phyloP scores from a whole-genome alignment of 2,797 vertebrate genomes.

The Strix occidentalis region DNA sequence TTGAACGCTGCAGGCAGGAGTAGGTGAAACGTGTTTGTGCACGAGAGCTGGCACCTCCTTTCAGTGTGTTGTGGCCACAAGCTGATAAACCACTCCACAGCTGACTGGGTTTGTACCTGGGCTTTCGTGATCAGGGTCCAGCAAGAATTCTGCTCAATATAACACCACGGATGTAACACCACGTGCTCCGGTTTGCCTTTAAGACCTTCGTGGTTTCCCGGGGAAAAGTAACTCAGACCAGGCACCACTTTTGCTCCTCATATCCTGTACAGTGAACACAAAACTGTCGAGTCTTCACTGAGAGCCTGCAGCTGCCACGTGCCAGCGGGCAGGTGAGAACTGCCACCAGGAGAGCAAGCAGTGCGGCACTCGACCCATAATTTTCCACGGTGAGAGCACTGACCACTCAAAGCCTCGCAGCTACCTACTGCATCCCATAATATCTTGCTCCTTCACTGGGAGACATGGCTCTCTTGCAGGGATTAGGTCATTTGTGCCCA shows the following conservation, averaged over 20 bases:
- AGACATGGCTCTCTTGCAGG: neutral
- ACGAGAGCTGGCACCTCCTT: neutral
- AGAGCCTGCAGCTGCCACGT: neutral
- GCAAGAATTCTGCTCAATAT: neutral
- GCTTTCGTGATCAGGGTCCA: neutral
- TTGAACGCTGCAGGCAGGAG: accelerated
- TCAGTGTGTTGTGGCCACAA: neutral
- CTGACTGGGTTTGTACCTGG: neutral
- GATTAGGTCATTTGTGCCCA: neutral
- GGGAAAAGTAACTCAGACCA: neutral
- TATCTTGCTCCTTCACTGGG: neutral
- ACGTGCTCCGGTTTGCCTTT: neutral
- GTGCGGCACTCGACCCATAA: accelerated
- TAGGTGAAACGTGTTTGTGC: neutral
- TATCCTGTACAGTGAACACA: accelerated
- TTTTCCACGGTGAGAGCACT: neutral
- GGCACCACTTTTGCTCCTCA: neutral
- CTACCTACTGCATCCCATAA: neutral
- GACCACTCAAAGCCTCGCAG: neutral
- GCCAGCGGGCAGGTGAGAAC: neutral
- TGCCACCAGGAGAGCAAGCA: accelerated
- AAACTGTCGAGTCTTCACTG: accelerated
- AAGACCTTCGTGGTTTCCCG: neutral
- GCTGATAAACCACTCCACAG: neutral
- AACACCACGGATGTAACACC: accelerated